Base-by-base conservation (phyloP, 2,797 vertebrate genomes). In the Artibeus jamaicensis region DNA sequence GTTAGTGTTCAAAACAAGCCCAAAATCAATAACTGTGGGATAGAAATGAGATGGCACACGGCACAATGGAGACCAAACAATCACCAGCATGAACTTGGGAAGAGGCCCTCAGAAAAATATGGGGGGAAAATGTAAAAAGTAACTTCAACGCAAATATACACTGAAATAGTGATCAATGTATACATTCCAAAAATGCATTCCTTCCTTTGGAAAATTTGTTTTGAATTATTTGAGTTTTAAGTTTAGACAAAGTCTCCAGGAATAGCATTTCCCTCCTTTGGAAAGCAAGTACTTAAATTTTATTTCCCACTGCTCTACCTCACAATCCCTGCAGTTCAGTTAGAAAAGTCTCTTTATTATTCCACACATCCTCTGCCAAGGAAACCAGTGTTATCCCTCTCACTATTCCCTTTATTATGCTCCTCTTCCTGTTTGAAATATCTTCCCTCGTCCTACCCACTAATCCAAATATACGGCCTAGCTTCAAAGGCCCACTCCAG, bases 221-320 rank as follows among this genome's bases (percentile, higher is more conserved):
- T 93, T 95, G 93, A 92, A 95, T 97, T 94, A 85, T 94, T 95
- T 86, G 91, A 96, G 96, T 93, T 97, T 79, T 96, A 91, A 91
- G 57, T 57, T 93, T 93, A 90, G 91, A 88, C 48, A 22, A 81
- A 79, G 96, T 95, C 92, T 97, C 95, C 96, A 97, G 95, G 86
- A 97, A 97, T 96, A 95, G 97, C 88, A 96, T 92, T 95, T 97
- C 94, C 89, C 95, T 96, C 96, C 76, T 77, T 91, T 87, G 92
- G 95, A 95, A 97, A 76, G 74, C 92, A 96, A 97, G 82, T 53
- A 65, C 93, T 97, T 93, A 96, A 93, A 86, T 93, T 96, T 86
- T 93, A 95, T 96, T 96, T 97, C 97, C 95, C 95, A 93, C 88
- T 89, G 70, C 86, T 96, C 94, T 91, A 86, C 94, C 91, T 95